Conservation (phyloP, 2,797 vertebrate species). For the Pangasius krempfi region DNA sequence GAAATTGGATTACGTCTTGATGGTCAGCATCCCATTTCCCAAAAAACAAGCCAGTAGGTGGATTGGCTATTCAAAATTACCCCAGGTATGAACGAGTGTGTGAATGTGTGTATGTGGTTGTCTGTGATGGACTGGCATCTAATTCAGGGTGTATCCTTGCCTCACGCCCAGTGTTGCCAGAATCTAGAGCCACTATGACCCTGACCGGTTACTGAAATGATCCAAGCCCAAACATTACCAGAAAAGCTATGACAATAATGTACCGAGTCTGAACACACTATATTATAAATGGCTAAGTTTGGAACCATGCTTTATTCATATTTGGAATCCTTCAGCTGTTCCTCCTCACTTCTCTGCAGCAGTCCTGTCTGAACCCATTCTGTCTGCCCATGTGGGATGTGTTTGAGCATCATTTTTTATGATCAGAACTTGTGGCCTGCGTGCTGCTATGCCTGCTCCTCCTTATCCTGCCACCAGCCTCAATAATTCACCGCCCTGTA, state of each 20-base stretch:
- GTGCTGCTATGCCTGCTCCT: conserved; percentile 38
- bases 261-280: neutral
- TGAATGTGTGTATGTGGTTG: neutral
- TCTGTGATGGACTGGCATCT: neutral
- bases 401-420: conserved; percentile 28
- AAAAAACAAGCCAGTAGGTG: neutral
- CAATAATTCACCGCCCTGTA: conserved; percentile 47
- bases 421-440: conserved; percentile 24
- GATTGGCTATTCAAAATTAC: neutral
- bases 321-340: neutral
- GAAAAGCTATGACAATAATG: neutral
- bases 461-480: conserved; percentile 38
- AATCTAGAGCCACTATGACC: neutral
- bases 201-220: neutral
- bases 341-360: neutral
- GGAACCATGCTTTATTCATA: conserved; percentile 24
- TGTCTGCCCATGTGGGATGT: conserved; percentile 2
- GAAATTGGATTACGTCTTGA: neutral
- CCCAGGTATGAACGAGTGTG: neutral
- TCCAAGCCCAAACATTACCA: neutral
- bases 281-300: neutral
- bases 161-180: neutral
- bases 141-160: neutral
- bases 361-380: conserved; percentile 3
- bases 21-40: neutral